Evolutionary conservation across 2,888 invertebrate genomes (phyloP), one percentile per base, ranked within the genome.

Genomic region (Enchytraeus crypticus): DNA sequence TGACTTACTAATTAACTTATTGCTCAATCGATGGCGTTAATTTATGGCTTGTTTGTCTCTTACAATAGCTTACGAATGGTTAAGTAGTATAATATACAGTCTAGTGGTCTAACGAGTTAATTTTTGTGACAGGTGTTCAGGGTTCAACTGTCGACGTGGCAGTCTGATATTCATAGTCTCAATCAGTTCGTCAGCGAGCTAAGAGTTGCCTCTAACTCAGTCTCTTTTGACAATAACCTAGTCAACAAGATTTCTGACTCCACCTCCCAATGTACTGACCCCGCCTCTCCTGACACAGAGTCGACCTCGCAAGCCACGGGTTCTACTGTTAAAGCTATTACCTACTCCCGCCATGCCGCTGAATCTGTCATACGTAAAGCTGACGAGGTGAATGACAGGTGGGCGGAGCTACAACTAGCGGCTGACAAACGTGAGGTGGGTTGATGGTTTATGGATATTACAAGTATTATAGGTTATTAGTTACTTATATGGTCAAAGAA

Each of bases 131-230:
- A 77, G 77, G 68, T 69, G 51, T 72, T 73, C 64, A 75, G 74
- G 66, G 67, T 73, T 0, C 73, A 74, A 64, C 67, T 74, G 30
- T 73, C 74, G 59, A 74, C 74, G 8, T 73, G 72, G 51, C 73
- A 75, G 29, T 70, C 71, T 27, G 76, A 77, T 53, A 70, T 77
- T 59, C 75, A 77, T 64, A 71, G 71, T 60, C 62, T 78, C 59
- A 75, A 74, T 66, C 77, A 76, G 63, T 73, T 75, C 63, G 68
- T 75, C 59, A 69, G 72, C 51, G 73, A 76, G 54, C 69, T 78
- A 55, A 74, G 72, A 55, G 74, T 73, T 57, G 71, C 72, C 63
- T 76, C 77, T 5, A 75, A 77, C 0, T 66, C 76, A 5, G 74
- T 75, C 2, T 74, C 76, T 0, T 77, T 76, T 59, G 63, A n/a